Percentiles rank a stretch among this genome's conserved stretches.
Conservation (phyloP, 2,888 invertebrate species). For the Theretra japonica region DNA sequence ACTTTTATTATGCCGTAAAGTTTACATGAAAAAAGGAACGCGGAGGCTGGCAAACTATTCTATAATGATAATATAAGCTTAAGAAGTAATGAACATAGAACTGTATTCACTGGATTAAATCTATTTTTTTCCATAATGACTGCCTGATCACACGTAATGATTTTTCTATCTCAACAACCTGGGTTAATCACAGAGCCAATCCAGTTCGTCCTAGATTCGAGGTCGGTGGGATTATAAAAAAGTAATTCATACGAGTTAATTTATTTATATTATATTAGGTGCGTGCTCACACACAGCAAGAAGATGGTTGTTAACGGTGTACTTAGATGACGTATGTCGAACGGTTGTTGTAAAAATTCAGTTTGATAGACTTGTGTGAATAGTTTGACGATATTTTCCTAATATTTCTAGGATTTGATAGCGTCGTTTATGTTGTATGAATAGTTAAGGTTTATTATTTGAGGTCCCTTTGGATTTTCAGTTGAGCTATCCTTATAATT, state of each 20-base stretch:
- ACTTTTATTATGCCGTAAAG: no score
- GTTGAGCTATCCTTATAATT: no score
- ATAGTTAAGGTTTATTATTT: no score
- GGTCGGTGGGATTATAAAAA: neutral
- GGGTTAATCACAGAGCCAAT: neutral
- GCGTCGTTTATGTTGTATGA: no score
- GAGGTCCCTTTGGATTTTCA: no score
- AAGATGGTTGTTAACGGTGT: neutral
- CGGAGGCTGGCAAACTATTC: no score
- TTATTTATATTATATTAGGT: conserved; percentile 10
- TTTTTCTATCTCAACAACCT: neutral
- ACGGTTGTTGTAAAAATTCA: neutral
- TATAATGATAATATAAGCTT: no score
- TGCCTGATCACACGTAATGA: neutral
- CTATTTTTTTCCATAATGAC: neutral
- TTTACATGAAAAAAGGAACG: no score
- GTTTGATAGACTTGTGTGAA: neutral
- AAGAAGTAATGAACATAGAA: no score
- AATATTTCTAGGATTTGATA: no score
- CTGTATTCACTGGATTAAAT: no score
- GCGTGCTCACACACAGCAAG: neutral
- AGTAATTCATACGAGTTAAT: neutral
- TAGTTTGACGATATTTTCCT: no score
- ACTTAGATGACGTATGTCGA: neutral
- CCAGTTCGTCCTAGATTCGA: neutral